Evolutionary conservation across 2,797 vertebrate genomes (phyloP).

Genomic region (Streptopelia turtur): DNA sequence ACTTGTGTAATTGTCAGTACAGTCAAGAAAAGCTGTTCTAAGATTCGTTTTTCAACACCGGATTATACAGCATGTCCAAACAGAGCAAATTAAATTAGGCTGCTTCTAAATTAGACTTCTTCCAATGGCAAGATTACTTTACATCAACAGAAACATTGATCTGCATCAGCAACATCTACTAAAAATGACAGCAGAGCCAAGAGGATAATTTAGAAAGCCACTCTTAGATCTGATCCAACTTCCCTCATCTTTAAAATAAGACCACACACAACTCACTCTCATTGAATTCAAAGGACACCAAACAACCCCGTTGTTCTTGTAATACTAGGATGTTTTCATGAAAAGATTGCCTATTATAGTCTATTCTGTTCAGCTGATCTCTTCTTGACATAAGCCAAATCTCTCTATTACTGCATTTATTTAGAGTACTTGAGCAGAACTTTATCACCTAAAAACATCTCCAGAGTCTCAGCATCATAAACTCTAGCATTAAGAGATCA

Average conservation of each 20-base stretch:
- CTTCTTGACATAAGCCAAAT: slow-evolving; percentile 24
- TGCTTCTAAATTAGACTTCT: slow-evolving; percentile 75
- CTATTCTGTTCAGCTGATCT: not conserved
- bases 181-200: slow-evolving; percentile 6
- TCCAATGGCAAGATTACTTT: slow-evolving; percentile 67
- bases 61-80: slow-evolving; percentile 75
- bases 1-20: slow-evolving; percentile 65
- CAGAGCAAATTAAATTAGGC: slow-evolving; percentile 79
- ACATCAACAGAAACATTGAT: slow-evolving; percentile 63
- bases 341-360: not conserved
- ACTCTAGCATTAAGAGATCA: not conserved
- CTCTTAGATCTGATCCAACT: not conserved
- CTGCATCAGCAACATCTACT: slow-evolving; percentile 28
- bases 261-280: not conserved
- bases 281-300: not conserved
- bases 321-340: not conserved
- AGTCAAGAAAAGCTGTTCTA: slow-evolving; percentile 66
- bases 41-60: slow-evolving; percentile 68
- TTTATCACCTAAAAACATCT: slow-evolving; percentile 28
- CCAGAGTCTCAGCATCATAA: not conserved
- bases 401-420: slow-evolving; percentile 28
- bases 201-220: slow-evolving; percentile 11
- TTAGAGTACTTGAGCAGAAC: slow-evolving; percentile 23
- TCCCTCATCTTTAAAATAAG: not conserved
- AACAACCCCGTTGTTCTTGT: not conserved